These are phyloP conservation scores for Uropetala carovei DNA, from an alignment of 2,888 invertebrate species.

Conservation along the genomic window DNA sequence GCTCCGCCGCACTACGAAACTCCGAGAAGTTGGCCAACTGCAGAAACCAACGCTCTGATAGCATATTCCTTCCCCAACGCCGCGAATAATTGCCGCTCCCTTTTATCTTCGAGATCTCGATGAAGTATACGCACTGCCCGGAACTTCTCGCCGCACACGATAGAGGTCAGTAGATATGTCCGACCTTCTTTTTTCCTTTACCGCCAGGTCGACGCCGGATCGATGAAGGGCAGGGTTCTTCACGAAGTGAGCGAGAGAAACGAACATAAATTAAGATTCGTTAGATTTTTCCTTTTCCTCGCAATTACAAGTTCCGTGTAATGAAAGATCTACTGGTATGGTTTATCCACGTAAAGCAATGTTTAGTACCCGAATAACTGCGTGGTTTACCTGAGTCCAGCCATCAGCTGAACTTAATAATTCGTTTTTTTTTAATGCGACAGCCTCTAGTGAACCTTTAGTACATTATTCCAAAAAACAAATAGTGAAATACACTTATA, in stretches of 20 bases:
- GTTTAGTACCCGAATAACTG: too few relatives aligned
- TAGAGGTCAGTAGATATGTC: background rate
- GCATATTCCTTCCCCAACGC: background rate
- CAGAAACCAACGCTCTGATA: background rate
- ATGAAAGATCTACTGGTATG: background rate
- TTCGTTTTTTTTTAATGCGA: too few relatives aligned
- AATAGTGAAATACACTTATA: too few relatives aligned
- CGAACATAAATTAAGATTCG: conserved; percentile 11
- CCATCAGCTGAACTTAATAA: too few relatives aligned
- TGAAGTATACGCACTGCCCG: background rate
- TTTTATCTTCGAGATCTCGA: background rate
- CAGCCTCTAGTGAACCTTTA: too few relatives aligned
- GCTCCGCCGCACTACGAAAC: too few relatives aligned
- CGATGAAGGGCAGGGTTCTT: background rate
- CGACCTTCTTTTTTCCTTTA: background rate
- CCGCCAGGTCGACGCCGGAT: background rate
- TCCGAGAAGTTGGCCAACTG: background rate
- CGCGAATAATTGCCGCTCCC: background rate
- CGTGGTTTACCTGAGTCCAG: too few relatives aligned
- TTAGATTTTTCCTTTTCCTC: background rate
- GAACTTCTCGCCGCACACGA: background rate
- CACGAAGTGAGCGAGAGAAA: background rate
- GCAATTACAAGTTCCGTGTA: background rate
- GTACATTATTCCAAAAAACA: too few relatives aligned
- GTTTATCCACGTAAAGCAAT: too few relatives aligned